Conservation (phyloP, 2,888 invertebrate species). For the Scrobipalpa costella region DNA sequence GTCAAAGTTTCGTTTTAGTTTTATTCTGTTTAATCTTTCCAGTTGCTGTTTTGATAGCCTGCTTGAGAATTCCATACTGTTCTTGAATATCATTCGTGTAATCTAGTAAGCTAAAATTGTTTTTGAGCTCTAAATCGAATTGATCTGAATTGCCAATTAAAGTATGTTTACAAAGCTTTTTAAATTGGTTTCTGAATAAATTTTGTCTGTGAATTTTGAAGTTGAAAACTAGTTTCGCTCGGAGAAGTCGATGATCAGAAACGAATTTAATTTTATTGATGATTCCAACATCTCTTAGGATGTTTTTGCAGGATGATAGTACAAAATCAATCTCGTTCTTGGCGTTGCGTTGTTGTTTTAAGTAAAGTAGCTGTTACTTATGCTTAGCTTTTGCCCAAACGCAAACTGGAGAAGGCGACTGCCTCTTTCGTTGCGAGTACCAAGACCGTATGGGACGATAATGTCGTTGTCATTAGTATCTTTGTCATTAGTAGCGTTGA, state of each 20-base stretch:
- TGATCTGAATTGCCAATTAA: background rate
- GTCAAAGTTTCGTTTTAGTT: background rate
- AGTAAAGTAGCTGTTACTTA: background rate
- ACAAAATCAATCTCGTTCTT: no score
- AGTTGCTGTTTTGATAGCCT: background rate
- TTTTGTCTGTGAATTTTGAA: background rate
- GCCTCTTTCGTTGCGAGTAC: constrained; percentile 10
- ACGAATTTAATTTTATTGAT: background rate
- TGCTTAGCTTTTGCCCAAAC: background rate
- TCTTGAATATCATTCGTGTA: background rate
- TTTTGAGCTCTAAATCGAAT: background rate
- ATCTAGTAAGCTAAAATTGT: background rate
- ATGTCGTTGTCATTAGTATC: background rate
- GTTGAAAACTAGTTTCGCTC: background rate
- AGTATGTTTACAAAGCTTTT: background rate
- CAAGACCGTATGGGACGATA: background rate
- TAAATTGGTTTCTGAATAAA: background rate
- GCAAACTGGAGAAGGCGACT: constrained; percentile 15
- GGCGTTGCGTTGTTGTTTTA: background rate
- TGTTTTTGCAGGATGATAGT: background rate
- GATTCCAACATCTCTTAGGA: background rate
- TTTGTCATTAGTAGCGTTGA: background rate
- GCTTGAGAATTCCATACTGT: no score
- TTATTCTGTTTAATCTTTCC: background rate
- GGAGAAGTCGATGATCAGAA: background rate